These are phyloP conservation scores for Peromyscus melanophrys DNA, from an alignment of 2,797 vertebrate genomes.

Conservation along the genomic window DNA sequence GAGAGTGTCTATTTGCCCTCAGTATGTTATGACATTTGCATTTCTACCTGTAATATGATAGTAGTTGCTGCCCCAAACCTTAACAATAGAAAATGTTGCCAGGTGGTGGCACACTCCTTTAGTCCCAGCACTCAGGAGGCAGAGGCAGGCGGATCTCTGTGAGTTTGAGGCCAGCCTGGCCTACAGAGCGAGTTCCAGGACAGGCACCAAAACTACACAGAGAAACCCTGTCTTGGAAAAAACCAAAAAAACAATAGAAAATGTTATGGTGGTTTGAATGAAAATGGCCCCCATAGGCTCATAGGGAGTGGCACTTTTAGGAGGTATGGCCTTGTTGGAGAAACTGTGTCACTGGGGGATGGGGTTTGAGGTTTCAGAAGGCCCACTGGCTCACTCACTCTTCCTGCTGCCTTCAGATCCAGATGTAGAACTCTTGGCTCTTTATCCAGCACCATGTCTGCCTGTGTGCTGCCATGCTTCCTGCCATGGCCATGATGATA, in stretches of 20 bases:
- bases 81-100: neutral
- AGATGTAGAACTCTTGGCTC: neutral
- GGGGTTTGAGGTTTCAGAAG: neutral
- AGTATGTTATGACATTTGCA: neutral
- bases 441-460: neutral
- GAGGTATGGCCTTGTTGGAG: neutral
- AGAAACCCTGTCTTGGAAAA: too few relatives aligned
- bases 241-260: neutral
- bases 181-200: too few relatives aligned
- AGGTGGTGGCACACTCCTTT: too few relatives aligned
- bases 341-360: neutral
- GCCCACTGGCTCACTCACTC: neutral
- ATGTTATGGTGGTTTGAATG: neutral
- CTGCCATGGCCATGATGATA: neutral
- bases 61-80: neutral
- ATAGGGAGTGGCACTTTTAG: neutral
- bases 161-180: too few relatives aligned
- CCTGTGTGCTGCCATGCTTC: neutral
- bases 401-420: neutral
- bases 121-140: too few relatives aligned
- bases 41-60: constrained; percentile 6
- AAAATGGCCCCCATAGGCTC: neutral
- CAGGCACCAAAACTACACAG: too few relatives aligned
- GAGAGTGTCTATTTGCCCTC: constrained; percentile 38
- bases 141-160: too few relatives aligned